Evolutionary conservation across 2,113 vertebrate genomes (phyloP), one percentile per base, ranked within the genome.

Genomic region (Coturnix japonica): DNA sequence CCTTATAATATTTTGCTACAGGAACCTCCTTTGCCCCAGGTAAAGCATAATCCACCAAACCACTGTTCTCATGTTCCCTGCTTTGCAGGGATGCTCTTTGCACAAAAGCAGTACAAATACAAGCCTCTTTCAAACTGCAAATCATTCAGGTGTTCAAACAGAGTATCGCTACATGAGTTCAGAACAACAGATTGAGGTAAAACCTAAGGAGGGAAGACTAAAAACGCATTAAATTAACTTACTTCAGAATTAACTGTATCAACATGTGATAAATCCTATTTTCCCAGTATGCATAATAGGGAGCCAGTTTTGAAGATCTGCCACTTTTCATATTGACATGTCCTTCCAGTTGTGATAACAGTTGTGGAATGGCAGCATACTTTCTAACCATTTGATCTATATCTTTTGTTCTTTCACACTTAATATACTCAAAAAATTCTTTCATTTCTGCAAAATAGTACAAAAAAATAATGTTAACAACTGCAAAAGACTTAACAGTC

Each of bases 211-310:
- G 63, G 44, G 46, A 73, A 59, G 72, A 63, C 12, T 46, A 19
- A 41, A 81, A 63, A 89, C 41, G 13, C 47, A 56, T 39, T 49
- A 59, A 77, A 49, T 1, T 31, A 10, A 93, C 97, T 96, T 97
- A 99, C 99, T 97, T 99, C 35, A 98, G 85, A 77, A 99, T 93
- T 98, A 99, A 98, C 91, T 97, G 98, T 49, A 95, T 96, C 53
- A 99, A 94, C 30, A 93, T 96, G 9, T 98, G 97, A 5, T 98
- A 98, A 81, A 99, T 97, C 61, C 96, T 98, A 13, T 76, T 95
- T 93, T 99, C 99, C 99, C 99, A 99, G 95, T 97, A 97, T 18
- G 87, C 86, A 43, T 99, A 99, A 97, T 99, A 99, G 59, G 95
- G 81, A 35, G 94, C 91, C 98, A 99, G 98, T 84, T 92, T 97